Evolutionary conservation across 2,888 invertebrate species (phyloP).

Genomic region (Drosophila anomelani): DNA sequence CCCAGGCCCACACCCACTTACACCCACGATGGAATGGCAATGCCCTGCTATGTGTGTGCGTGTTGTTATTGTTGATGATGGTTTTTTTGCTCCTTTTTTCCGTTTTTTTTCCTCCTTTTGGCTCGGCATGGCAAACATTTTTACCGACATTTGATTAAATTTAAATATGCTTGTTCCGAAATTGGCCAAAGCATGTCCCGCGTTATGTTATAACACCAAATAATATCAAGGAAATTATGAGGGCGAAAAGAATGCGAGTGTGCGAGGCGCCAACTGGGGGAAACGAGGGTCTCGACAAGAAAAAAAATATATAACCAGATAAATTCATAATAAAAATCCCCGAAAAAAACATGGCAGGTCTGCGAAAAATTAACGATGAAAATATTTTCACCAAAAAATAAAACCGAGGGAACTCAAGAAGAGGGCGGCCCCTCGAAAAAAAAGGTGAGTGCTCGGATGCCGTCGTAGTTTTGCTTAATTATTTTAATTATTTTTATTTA

Average conservation of each 20-base stretch:
- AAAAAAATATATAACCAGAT: conserved; percentile 8
- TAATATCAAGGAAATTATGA: conserved; percentile 48
- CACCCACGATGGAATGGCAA: conserved; percentile 27
- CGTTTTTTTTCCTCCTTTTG: conserved; percentile 24
- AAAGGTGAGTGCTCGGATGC: conserved; percentile 41
- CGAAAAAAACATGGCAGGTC: conserved; percentile 16
- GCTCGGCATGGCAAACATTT: conserved; percentile 70
- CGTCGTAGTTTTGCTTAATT: conserved; percentile 76
- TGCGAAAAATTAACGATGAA: conserved; percentile 46
- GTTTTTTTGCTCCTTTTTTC: conserved; percentile 31
- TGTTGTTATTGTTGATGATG: conserved; percentile 45
- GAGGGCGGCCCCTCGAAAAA: conserved; percentile 2
- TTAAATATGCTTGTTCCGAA: conserved; percentile 75
- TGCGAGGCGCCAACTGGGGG: neutral
- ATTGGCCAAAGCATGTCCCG: conserved; percentile 61
- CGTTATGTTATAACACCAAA: conserved; percentile 47
- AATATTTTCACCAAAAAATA: conserved; percentile 54
- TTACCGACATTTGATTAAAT: conserved; percentile 79
- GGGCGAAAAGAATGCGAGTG: conserved; percentile 21
- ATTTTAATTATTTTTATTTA: conserved; percentile 76
- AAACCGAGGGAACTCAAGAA: conserved; percentile 33
- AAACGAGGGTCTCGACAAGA: neutral
- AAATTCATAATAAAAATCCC: conserved; percentile 37
- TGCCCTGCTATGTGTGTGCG: conserved; percentile 43
- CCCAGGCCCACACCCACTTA: conserved; percentile 5